phyloP scores from a whole-genome alignment of 2,888 invertebrate genomes.

The Chymomyza procnemis region DNA sequence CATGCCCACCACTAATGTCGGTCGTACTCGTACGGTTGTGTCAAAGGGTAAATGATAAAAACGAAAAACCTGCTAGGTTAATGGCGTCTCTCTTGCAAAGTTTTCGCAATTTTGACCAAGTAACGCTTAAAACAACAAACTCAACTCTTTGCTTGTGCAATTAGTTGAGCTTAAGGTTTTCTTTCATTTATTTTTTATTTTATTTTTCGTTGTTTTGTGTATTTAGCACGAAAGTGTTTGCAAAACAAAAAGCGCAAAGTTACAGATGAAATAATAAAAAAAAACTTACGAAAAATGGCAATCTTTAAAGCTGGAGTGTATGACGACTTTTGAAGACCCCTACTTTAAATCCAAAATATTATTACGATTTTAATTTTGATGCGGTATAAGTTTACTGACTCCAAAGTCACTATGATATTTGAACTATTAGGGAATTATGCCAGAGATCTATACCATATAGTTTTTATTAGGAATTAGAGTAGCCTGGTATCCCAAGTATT shows the following conservation, averaged over 20 bases:
- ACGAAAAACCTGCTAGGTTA: background rate
- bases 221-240: constrained; percentile 28
- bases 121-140: constrained; percentile 19
- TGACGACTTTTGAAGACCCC: too few species aligned
- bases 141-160: constrained; percentile 48
- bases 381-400: too few species aligned
- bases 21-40: background rate
- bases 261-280: background rate
- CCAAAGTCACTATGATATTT: too few species aligned
- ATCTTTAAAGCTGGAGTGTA: too few species aligned
- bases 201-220: constrained; percentile 4
- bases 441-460: too few species aligned
- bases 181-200: constrained; percentile 18
- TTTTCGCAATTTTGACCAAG: constrained; percentile 5
- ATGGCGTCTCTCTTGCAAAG: background rate
- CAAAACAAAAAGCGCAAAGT: constrained; percentile 23
- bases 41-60: background rate
- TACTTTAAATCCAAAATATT: too few species aligned
- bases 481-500: too few species aligned
- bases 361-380: too few species aligned
- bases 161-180: constrained; percentile 40
- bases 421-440: too few species aligned
- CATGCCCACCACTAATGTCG: background rate
- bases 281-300: too few species aligned
- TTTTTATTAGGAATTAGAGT: too few species aligned